Evolutionary conservation across 2,797 vertebrate genomes (phyloP).

Genomic region (Sebastes taczanowskii): DNA sequence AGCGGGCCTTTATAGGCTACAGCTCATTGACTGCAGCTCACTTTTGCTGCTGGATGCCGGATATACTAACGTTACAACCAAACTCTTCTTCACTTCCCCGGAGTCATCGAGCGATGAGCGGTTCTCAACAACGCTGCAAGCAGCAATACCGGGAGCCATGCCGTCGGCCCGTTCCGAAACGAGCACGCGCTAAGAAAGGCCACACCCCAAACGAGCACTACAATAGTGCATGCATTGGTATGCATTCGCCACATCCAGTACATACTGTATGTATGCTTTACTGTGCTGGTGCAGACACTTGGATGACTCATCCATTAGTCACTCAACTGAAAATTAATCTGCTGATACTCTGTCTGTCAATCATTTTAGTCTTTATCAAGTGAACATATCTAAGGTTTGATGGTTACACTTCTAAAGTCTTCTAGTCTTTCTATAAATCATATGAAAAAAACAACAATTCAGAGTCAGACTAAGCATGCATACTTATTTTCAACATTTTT

Average conservation of each 20-base stretch:
- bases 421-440: background rate
- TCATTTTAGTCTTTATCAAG: background rate
- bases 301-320: constrained; percentile 21
- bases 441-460: background rate
- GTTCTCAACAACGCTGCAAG: background rate
- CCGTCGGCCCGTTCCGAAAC: too few relatives aligned
- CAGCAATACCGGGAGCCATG: background rate
- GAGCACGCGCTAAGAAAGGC: accelerated
- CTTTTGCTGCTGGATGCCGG: background rate
- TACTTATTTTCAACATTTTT: background rate
- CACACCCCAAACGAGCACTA: background rate
- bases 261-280: constrained; percentile 1
- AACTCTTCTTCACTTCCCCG: background rate
- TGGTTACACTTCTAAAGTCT: background rate
- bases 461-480: background rate
- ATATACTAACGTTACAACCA: background rate
- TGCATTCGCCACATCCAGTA: background rate
- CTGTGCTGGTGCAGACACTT: background rate
- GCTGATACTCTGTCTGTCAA: background rate
- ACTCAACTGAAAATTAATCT: background rate
- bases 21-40: background rate
- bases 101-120: background rate
- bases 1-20: background rate
- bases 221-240: background rate
- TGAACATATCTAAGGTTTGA: background rate